Evolutionary conservation across 2,797 vertebrate genomes (phyloP).

Genomic region (Emydoidea blandingii): DNA sequence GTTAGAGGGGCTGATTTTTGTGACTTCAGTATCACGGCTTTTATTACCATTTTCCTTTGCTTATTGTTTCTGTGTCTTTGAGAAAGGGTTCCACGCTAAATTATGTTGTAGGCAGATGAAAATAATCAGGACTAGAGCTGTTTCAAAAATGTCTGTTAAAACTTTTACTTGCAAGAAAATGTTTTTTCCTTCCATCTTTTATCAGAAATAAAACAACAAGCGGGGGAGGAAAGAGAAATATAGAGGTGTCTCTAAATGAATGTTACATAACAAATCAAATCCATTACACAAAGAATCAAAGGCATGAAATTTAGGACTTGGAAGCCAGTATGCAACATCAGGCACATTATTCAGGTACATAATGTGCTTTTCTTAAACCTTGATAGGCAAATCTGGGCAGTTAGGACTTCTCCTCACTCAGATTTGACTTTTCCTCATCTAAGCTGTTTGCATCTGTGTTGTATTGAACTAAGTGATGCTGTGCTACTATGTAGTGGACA

Average conservation of each 20-base stretch:
- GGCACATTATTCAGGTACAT: background rate
- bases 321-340: background rate
- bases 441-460: conserved; percentile 32
- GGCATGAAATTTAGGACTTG: conserved; percentile 13
- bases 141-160: background rate
- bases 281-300: conserved; percentile 17
- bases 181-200: background rate
- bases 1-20: background rate
- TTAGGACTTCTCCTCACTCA: conserved; percentile 6
- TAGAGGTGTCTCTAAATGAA: background rate
- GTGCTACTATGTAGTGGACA: background rate
- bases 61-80: background rate
- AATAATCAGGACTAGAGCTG: background rate
- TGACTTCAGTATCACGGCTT: background rate
- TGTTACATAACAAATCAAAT: conserved; percentile 30
- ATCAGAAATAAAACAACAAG: conserved; percentile 23
- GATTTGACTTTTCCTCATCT: background rate
- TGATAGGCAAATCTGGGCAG: background rate
- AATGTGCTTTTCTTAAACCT: conserved; percentile 28
- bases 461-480: conserved; percentile 24
- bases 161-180: background rate
- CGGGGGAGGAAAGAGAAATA: conserved; percentile 41
- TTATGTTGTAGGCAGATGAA: background rate
- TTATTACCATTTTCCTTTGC: background rate
- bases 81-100: background rate